A percentile compares a stretch with the other conserved stretches of the same genome.
Evolutionary conservation across 2,113 vertebrate genomes (phyloP).

Genomic region (Cryptomyrus ogoouensis): DNA sequence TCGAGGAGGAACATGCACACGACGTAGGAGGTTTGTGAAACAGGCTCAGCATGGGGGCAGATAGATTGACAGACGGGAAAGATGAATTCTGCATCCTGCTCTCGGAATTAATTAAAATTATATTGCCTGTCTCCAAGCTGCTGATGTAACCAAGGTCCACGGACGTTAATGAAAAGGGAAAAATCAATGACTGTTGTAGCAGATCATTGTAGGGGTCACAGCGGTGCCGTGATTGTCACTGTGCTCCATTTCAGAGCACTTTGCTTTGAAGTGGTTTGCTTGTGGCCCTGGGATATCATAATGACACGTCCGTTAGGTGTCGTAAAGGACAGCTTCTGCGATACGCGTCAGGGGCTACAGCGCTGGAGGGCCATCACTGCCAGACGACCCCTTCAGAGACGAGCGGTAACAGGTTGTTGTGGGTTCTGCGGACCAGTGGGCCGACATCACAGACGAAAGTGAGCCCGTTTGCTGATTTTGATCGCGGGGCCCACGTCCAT

Average conservation of each 20-base stretch:
- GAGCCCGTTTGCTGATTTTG: background rate
- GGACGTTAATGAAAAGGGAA: slow-evolving; percentile 47
- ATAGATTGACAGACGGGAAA: background rate
- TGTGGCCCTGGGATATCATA: background rate
- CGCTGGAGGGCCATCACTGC: background rate
- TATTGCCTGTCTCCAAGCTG: slow-evolving; percentile 27
- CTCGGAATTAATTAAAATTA: slow-evolving; percentile 35
- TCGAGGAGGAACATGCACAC: background rate
- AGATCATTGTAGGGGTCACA: background rate
- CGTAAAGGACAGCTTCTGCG: background rate
- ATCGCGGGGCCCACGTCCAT: background rate
- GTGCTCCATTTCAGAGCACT: background rate
- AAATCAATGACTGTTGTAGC: slow-evolving; percentile 37
- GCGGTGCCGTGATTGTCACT: background rate
- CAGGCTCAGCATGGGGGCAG: background rate
- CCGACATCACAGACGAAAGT: background rate
- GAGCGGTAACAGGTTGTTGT: background rate
- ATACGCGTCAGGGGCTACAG: background rate
- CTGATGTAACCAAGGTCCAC: slow-evolving; percentile 46
- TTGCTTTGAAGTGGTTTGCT: background rate
- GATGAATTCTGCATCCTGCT: slow-evolving; percentile 39
- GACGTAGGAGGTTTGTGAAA: background rate
- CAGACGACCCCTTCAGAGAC: background rate
- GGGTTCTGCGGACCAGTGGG: background rate
- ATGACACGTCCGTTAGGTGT: background rate